These are phyloP conservation scores for Epistrophe eligans DNA, from an alignment of 2,888 invertebrate species.

Conservation along the genomic window DNA sequence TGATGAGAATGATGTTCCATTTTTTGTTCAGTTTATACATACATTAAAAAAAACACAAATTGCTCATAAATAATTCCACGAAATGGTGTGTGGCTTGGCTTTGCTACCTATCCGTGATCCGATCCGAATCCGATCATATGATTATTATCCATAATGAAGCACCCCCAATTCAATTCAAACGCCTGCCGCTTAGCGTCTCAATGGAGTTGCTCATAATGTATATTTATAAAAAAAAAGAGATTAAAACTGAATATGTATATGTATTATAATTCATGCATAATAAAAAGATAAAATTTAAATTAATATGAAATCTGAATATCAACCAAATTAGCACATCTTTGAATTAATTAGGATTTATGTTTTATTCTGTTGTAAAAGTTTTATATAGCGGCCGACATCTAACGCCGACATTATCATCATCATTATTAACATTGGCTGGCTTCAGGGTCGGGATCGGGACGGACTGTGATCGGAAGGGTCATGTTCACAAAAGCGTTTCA, in stretches of 20 bases:
- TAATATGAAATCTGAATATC: conserved; percentile 45
- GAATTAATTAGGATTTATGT: conserved; percentile 75
- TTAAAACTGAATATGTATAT: neutral
- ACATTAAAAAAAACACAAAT: neutral
- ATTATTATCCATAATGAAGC: conserved; percentile 45
- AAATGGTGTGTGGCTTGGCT: conserved; percentile 51
- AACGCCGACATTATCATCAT: conserved; percentile 1
- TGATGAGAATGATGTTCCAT: conserved; percentile 12
- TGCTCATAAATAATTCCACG: conserved; percentile 60
- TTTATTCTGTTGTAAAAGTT: conserved; percentile 59
- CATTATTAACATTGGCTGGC: neutral
- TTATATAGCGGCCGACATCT: neutral
- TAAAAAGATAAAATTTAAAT: conserved; percentile 45
- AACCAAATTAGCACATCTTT: conserved; percentile 73
- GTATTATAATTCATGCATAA: conserved; percentile 44
- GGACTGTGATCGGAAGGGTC: neutral
- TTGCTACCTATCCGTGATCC: neutral
- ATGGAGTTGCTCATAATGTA: neutral
- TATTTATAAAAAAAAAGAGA: neutral
- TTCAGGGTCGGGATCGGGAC: neutral
- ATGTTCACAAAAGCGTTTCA: conserved; percentile 57
- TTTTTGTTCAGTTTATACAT: neutral
- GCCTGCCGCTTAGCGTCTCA: neutral
- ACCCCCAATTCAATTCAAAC: conserved; percentile 42
- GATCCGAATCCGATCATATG: conserved; percentile 29